Evolutionary conservation across 2,797 vertebrate genomes (phyloP), one percentile per base, ranked within the genome.

Genomic region (Yasuhikotakia modesta): DNA sequence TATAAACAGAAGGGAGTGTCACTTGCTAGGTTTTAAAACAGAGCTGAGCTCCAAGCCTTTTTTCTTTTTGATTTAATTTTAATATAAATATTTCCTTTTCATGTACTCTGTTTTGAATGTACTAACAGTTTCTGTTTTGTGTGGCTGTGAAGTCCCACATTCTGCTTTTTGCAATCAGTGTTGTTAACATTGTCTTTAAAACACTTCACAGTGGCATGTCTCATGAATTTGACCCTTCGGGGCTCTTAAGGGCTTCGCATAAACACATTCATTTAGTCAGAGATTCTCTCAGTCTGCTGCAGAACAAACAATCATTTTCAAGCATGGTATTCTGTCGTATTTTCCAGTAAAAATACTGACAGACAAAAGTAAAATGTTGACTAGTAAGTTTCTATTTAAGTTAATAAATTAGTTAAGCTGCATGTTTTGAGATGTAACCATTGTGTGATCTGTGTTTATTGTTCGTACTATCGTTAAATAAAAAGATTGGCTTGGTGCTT

Each of bases 121-220:
- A 64, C 46, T 66, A 58, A 32, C 57, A 73, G 57, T 72, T 60
- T 39, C 55, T 63, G 57, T 50, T 73, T 73, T 55, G 24, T 32
- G 57, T 13, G 48, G 58, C 58, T 72, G 11, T 60, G 43, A 72
- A 60, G 1, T 43, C 32, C 43, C 52, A 57, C 35, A 57, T 67
- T 67, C 35, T 57, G 50, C 64, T 65, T 64, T 4, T 19, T 27
- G 24, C 30, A 39, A 55, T 30, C 61, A 6, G 11, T 67, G 35
- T 84, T 88, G 87, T 88, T 81, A 86, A 87, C 83, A 85, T 80
- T 79, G 73, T 60, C 52, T 83, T 90, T 87, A 67, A 86, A 87
- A 83, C 82, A 87, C 88, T 88, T 89, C 85, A 90, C 86, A 85
- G 76, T 74, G 70, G 72, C 66, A 74, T 83, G 81, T 64, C 69